phyloP scores from a whole-genome alignment of 2,888 invertebrate genomes.

The Aquatica leii region DNA sequence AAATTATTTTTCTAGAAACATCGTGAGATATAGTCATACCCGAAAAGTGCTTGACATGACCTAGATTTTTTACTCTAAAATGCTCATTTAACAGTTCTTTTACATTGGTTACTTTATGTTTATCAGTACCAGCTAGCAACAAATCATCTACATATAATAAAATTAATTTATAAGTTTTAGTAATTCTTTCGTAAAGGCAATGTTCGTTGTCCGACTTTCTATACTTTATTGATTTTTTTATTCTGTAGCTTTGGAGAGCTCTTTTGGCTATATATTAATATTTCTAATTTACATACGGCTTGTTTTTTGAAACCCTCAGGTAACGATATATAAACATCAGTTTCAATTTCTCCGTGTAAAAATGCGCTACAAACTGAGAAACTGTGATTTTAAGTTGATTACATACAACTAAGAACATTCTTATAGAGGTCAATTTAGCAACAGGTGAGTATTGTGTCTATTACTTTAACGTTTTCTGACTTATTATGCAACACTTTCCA shows the following conservation, averaged over 20 bases:
- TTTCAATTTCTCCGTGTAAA: conserved; percentile 1
- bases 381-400: background rate
- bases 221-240: too few species aligned
- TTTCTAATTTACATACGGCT: background rate
- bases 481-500: too few species aligned
- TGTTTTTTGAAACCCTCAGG: background rate
- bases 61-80: background rate
- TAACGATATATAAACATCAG: background rate
- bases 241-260: too few species aligned
- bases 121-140: background rate
- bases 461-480: background rate
- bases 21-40: background rate
- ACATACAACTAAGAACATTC: conserved; percentile 14
- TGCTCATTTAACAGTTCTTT: background rate
- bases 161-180: background rate
- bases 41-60: background rate
- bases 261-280: background rate
- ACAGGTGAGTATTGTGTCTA: conserved; percentile 8
- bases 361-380: conserved; percentile 14
- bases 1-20: too few species aligned
- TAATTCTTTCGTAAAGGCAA: background rate
- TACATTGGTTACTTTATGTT: background rate
- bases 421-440: conserved; percentile 4
- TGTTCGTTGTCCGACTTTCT: too few species aligned
- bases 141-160: conserved; percentile 7